Conservation (phyloP, 2,113 vertebrate species). For the Corynorhinus townsendii region DNA sequence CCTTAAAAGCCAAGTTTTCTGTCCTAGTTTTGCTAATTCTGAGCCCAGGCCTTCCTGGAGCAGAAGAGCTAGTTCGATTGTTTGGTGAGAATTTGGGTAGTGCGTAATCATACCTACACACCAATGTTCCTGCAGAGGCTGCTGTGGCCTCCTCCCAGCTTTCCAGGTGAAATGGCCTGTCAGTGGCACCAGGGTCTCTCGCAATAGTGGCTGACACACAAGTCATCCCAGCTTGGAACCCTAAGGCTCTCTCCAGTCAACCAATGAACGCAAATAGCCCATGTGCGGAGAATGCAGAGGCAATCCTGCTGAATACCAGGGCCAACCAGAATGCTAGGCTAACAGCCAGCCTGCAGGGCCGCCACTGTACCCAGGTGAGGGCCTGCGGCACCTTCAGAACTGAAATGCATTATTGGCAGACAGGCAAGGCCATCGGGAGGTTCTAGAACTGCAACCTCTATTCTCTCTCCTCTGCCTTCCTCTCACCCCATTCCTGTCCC, state of each 20-base stretch:
- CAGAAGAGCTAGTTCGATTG: neutral
- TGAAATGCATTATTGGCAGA: neutral
- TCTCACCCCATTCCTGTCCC: neutral
- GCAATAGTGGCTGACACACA: neutral
- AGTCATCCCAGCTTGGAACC: neutral
- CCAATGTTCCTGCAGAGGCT: neutral
- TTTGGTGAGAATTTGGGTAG: neutral
- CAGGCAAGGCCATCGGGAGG: neutral
- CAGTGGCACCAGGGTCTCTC: neutral
- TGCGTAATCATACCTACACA: neutral
- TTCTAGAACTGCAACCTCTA: neutral
- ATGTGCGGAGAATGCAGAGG: neutral
- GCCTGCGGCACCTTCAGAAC: neutral
- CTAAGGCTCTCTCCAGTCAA: neutral
- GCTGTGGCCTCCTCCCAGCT: neutral
- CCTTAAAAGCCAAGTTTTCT: neutral
- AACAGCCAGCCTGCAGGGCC: neutral
- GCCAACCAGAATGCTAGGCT: neutral
- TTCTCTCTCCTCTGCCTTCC: neutral
- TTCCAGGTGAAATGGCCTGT: neutral
- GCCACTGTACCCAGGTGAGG: neutral
- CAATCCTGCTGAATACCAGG: fast-evolving
- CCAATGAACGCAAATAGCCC: neutral
- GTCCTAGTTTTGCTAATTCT: neutral
- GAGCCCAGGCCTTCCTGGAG: neutral